Evolutionary conservation across 2,113 vertebrate species (phyloP).

Genomic region (Zapus hudsonius): DNA sequence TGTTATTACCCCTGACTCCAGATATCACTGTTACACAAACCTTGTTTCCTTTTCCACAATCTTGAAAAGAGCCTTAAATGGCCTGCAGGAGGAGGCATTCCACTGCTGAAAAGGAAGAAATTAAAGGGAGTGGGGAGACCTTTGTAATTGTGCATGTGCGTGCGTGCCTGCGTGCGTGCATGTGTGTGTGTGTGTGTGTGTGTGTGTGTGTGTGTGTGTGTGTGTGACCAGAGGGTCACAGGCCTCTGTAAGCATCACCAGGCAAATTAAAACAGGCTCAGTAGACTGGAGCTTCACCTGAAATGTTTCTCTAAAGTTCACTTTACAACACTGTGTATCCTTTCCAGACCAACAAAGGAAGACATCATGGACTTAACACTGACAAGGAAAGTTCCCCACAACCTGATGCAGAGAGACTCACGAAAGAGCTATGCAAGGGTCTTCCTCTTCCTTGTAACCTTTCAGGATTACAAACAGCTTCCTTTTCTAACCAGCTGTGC

Average conservation of each 20-base stretch:
- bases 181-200: no score
- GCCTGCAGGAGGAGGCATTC: background rate
- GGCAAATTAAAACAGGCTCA: background rate
- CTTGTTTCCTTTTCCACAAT: conserved; percentile 4
- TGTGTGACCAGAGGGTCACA: background rate
- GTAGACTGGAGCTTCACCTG: background rate
- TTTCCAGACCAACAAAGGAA: background rate
- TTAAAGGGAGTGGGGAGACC: background rate
- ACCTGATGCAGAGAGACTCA: background rate
- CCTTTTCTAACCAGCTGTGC: background rate
- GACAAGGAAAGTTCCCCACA: background rate
- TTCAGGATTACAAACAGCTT: background rate
- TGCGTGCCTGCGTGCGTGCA: no score
- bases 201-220: no score
- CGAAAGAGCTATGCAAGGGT: background rate
- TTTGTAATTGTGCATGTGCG: background rate
- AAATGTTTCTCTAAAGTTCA: background rate
- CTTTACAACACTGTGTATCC: background rate
- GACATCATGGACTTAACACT: background rate
- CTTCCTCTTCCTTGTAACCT: background rate
- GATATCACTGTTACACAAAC: background rate
- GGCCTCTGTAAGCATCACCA: background rate
- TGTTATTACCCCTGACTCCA: conserved; percentile 60
- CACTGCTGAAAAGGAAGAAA: conserved; percentile 27
- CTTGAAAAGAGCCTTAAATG: conserved; percentile 55